Base-by-base conservation (phyloP, 2,888 invertebrate genomes). In the Operophtera brumata region DNA sequence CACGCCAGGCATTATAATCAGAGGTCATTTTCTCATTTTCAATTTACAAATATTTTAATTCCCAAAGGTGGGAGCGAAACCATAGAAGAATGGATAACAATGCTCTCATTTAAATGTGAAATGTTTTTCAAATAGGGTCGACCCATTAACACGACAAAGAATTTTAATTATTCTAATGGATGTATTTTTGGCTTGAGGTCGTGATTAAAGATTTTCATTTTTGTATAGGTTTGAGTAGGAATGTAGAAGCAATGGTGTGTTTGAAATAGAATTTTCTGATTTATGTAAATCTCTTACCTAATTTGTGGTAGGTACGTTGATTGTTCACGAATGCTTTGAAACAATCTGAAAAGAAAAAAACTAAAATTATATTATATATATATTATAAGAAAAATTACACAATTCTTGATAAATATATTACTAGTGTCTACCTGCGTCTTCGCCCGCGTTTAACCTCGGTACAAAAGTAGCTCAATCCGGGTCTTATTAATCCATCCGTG, bases 121-220 rank as follows among this genome's bases (percentile, higher is more conserved):
- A 71, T 66, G 72, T 64, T 71, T 66, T 61, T 47, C 57, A 54
- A 62, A 66, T 62, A 64, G 66, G 66, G 63, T 62, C 67, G 44
- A 61, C 61, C 69, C 70, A 79, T 79, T 79, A 73, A 64, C 75
- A 73, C 72, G 71, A 79, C 74, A 76, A 77, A 77, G 75, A 72
- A 72, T 72, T 68, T 63, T 65, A 70, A 73, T 72, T 65, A 73
- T 70, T 67, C 67, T 57, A 64, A 64, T 68, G 65, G 63, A 64
- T 75, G 77, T 71, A 79, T 77, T 78, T 77, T 73, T 70, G 68
- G 65, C 65, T 32, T 47, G 43, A 52, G 51, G 47, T 42, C 7
- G 13, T 13, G 40, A 10, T 41, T 34, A 34, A 37, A 39, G 13
- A n/a, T n/a, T 34, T 34, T 11, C 3, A 30, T 30, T 30, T 30